phyloP scores from a whole-genome alignment of 1,140 invertebrate species.

The Zaprionus tsacasi region DNA sequence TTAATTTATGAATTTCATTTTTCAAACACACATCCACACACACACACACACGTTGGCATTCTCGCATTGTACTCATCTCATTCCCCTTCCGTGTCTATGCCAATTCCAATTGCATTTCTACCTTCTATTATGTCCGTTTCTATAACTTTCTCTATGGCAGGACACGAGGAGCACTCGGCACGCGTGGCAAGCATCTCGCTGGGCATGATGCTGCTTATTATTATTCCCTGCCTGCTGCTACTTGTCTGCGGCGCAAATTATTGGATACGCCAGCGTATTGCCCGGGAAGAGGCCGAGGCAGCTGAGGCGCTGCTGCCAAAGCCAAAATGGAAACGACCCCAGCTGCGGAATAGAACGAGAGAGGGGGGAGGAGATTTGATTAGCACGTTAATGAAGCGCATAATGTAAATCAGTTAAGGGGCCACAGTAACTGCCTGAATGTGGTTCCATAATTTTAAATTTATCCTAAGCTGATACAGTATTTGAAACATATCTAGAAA shows the following conservation, averaged over 20 bases:
- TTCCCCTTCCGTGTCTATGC: slow-evolving; percentile 25
- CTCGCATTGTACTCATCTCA: not conserved
- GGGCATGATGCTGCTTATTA: slow-evolving; percentile 90
- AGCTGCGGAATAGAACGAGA: too few relatives aligned
- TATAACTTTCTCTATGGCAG: slow-evolving; percentile 83
- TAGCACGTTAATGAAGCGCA: slow-evolving; percentile 57
- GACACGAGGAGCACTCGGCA: slow-evolving; percentile 91
- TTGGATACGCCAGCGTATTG: slow-evolving; percentile 77
- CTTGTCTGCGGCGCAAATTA: slow-evolving; percentile 87
- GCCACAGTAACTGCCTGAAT: not conserved
- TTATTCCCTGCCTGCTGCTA: slow-evolving; percentile 90
- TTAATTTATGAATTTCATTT: slow-evolving; percentile 67
- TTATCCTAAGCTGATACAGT: slow-evolving; percentile 1
- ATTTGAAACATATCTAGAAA: not conserved
- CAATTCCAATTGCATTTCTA: slow-evolving; percentile 21
- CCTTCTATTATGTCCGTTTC: slow-evolving; percentile 2
- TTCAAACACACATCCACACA: slow-evolving; percentile 18
- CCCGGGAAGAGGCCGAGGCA: slow-evolving; percentile 68
- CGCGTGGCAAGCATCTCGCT: slow-evolving; percentile 90
- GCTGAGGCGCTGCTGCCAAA: slow-evolving; percentile 61
- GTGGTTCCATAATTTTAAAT: not conserved
- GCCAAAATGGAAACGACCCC: slow-evolving; percentile 55
- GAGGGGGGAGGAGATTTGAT: slow-evolving; percentile 38
- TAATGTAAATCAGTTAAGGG: slow-evolving; percentile 27
- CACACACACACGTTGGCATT: not conserved